Conservation (phyloP, 2,888 invertebrate species). For the Scaptomyza flava region DNA sequence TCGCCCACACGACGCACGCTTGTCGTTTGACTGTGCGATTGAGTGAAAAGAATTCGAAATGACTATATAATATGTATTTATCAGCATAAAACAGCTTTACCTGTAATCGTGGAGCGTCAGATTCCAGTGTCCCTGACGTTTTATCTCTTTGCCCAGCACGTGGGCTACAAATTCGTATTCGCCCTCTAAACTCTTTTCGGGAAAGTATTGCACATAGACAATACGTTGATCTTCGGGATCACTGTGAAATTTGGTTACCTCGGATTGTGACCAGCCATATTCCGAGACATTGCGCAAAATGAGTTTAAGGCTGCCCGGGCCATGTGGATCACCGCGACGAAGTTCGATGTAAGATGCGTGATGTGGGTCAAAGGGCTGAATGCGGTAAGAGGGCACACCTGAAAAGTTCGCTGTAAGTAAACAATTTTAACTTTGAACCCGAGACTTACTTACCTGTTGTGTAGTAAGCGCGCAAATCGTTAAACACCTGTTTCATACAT, state of each 20-base stretch:
- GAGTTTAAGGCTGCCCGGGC: slow-evolving; percentile 89
- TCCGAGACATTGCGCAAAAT: slow-evolving; percentile 90
- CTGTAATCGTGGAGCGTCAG: slow-evolving; percentile 89
- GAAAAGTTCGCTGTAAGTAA: slow-evolving; percentile 14
- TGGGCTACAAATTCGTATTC: slow-evolving; percentile 88
- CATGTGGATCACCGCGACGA: slow-evolving; percentile 87
- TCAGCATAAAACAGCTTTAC: slow-evolving; percentile 46
- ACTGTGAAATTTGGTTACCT: slow-evolving; percentile 90
- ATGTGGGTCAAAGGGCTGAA: slow-evolving; percentile 92
- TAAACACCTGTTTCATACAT: slow-evolving; percentile 90
- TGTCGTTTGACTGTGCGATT: slow-evolving; percentile 84
- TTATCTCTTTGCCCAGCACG: slow-evolving; percentile 87
- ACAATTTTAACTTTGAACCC: not conserved
- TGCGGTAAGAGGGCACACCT: slow-evolving; percentile 90
- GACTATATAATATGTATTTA: not conserved
- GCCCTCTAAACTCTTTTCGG: slow-evolving; percentile 91
- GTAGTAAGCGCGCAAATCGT: slow-evolving; percentile 89
- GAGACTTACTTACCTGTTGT: slow-evolving; percentile 86
- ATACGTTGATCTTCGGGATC: slow-evolving; percentile 88
- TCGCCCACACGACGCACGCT: slow-evolving; percentile 84
- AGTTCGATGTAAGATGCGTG: slow-evolving; percentile 88
- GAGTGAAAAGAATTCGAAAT: slow-evolving; percentile 12
- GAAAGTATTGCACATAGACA: slow-evolving; percentile 92
- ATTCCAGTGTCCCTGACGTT: slow-evolving; percentile 90
- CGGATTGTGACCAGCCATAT: slow-evolving; percentile 90